These are phyloP conservation scores for Cygnus atratus DNA, from an alignment of 2,113 vertebrate species.

Conservation along the genomic window DNA sequence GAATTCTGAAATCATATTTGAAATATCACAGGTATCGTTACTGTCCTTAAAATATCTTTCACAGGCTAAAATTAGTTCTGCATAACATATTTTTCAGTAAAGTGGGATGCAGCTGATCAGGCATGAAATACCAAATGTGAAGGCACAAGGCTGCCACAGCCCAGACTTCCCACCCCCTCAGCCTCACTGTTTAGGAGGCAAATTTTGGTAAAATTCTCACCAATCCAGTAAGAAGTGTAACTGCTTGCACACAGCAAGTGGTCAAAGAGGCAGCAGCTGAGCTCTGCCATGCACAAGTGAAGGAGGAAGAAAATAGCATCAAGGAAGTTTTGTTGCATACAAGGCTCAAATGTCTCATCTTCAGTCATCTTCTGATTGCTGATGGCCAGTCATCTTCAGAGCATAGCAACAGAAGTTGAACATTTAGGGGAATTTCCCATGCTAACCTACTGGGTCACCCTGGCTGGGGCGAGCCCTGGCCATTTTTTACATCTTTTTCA, in stretches of 20 bases:
- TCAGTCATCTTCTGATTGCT: not conserved
- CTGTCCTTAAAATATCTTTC: constrained; percentile 46
- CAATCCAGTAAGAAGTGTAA: not conserved
- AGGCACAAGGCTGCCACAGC: not conserved
- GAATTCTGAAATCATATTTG: constrained; percentile 59
- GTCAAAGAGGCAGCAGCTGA: not conserved
- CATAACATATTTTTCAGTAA: not conserved
- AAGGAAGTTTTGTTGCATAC: not conserved
- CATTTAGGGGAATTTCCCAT: not conserved
- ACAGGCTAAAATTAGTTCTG: constrained; percentile 17
- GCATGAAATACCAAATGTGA: constrained; percentile 30
- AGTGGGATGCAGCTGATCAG: not conserved
- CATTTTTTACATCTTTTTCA: not conserved
- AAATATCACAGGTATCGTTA: constrained; percentile 2
- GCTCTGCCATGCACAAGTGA: accelerated
- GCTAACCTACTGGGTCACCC: accelerated
- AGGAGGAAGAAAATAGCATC: not conserved
- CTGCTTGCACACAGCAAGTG: accelerated
- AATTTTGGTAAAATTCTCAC: not conserved
- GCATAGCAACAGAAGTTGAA: not conserved
- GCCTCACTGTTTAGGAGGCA: not conserved
- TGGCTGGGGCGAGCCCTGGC: accelerated
- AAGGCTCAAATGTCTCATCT: not conserved
- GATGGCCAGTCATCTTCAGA: not conserved
- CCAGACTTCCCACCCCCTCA: not conserved